Conservation (phyloP, 1,140 invertebrate genomes). For the Dinothrombium tinctorium region DNA sequence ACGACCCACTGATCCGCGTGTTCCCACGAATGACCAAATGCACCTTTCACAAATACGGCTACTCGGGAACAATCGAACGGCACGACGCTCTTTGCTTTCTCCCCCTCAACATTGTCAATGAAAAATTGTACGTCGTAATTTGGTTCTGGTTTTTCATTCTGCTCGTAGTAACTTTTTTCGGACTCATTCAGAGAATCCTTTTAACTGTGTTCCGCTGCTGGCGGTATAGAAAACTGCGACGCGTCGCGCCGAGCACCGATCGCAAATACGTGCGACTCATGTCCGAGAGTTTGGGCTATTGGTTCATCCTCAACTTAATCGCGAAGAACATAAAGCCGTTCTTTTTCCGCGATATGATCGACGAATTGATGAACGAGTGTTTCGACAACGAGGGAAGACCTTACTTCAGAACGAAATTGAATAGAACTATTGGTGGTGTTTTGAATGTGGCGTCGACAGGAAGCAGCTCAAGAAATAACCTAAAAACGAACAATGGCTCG, state of each 20-base stretch:
- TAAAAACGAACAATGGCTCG: too few species aligned
- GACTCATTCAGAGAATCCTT: constrained; percentile 12
- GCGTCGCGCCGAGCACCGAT: constrained; percentile 24
- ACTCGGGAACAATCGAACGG: constrained; percentile 28
- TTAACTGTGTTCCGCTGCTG: constrained; percentile 8
- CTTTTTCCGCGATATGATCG: constrained; percentile 4
- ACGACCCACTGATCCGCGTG: constrained; percentile 33
- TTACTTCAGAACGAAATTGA: too few species aligned
- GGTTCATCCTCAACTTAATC: constrained; percentile 3
- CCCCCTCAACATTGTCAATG: constrained; percentile 64
- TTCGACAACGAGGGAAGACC: constrained; percentile 3
- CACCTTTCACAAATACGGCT: constrained; percentile 69
- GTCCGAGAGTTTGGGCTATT: background rate
- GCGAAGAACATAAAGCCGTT: constrained; percentile 3
- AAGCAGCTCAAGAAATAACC: too few species aligned
- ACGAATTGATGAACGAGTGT: constrained; percentile 2
- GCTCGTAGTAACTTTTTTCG: constrained; percentile 14
- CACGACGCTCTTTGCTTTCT: constrained; percentile 36
- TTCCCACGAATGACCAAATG: constrained; percentile 74
- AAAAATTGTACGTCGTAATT: constrained; percentile 81
- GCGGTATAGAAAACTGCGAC: constrained; percentile 28
- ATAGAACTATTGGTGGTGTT: too few species aligned
- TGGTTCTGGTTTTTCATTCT: constrained; percentile 51
- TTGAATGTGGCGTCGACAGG: too few species aligned
- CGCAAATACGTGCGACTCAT: constrained; percentile 19